Percentiles rank a stretch among this genome's conserved stretches.
Conservation (phyloP, 1,140 invertebrate genomes). For the Macrostomum lignano region DNA sequence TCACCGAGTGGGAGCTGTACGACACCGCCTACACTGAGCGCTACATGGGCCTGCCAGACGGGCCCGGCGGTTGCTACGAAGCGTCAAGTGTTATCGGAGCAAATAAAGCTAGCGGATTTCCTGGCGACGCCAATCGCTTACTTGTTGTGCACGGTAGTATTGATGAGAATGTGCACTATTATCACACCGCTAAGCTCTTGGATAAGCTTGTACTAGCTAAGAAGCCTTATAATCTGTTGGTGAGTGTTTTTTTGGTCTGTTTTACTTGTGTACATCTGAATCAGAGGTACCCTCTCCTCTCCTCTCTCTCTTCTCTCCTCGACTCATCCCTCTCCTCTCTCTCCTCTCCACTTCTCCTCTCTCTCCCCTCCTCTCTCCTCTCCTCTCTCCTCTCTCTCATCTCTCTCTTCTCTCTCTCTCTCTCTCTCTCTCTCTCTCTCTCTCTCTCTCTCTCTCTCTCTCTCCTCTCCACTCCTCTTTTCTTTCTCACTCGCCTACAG, state of each 20-base stretch:
- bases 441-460: not conserved
- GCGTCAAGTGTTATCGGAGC: slow-evolving; percentile 12
- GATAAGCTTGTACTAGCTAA: slow-evolving; percentile 59
- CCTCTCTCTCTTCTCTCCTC: not conserved
- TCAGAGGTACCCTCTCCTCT: not conserved
- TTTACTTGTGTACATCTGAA: not conserved
- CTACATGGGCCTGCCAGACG: slow-evolving; percentile 69
- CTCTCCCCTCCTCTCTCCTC: not conserved
- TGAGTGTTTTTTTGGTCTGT: slow-evolving; percentile 13
- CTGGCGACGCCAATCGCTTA: slow-evolving; percentile 37
- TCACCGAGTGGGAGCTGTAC: slow-evolving; percentile 68
- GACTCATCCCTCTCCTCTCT: not conserved
- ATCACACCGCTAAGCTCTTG: slow-evolving; percentile 65
- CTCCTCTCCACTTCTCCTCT: not conserved
- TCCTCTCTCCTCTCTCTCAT: not conserved
- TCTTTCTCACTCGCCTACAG: too few species aligned
- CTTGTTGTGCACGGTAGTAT: slow-evolving; percentile 89
- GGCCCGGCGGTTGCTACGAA: slow-evolving; percentile 45
- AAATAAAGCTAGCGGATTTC: slow-evolving; percentile 10
- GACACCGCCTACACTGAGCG: slow-evolving; percentile 73
- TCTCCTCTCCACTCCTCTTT: not conserved
- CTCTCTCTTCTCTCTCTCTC: not conserved
- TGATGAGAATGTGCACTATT: slow-evolving; percentile 98
- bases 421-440: not conserved
- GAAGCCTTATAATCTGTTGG: slow-evolving; percentile 64